Base-by-base conservation (phyloP, 2,797 vertebrate species). In the Hozukius guyotensis region DNA sequence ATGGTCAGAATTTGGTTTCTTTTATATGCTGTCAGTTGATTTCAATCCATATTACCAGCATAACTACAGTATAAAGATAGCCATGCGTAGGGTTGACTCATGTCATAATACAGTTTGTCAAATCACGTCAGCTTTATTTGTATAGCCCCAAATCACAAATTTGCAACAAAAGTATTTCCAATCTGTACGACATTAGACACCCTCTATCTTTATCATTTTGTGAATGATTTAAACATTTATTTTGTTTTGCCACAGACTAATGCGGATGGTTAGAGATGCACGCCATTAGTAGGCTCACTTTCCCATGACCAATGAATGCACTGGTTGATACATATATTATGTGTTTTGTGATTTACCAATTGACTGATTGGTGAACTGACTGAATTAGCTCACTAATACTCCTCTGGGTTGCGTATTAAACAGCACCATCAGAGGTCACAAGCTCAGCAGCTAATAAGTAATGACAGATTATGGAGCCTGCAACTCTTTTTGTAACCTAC, bases 401-500 rank as follows among this genome's bases (percentile, higher is more conserved):
- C 36, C 27, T 16, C 49, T 72, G 20, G 18, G 22, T 53, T 71
- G 20, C 53, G 12, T 36, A 6, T 29, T 27, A 42, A 63, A 55
- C 24, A 11, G 59, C 12, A 34, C 8, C 24, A 34, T 32, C 13
- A 72, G 29, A 63, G 11, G 22, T 67, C 34, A 38, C 49, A 9
- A 49, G 27, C 64, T 42, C 34, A 67, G 80, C 16, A 62, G 52
- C 53, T 61, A 20, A 31, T 11, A 57, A 59, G n/a, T n/a, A 14
- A 55, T 49, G 25, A 27, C 36, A 42, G 20, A 68, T 67, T 63
- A 42, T 20, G 29, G 25, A 27, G 32, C 6, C 12, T 72, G 29
- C 31, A 62, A n/a, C 32, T 52, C n/a, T 75, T 82, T 81, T 70
- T 70, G 7, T 60, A 71, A 70, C 69, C 34, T 18, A n/a, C 57